Evolutionary conservation across 1,140 invertebrate genomes (phyloP).

Genomic region (Drosophila trapezifrons): DNA sequence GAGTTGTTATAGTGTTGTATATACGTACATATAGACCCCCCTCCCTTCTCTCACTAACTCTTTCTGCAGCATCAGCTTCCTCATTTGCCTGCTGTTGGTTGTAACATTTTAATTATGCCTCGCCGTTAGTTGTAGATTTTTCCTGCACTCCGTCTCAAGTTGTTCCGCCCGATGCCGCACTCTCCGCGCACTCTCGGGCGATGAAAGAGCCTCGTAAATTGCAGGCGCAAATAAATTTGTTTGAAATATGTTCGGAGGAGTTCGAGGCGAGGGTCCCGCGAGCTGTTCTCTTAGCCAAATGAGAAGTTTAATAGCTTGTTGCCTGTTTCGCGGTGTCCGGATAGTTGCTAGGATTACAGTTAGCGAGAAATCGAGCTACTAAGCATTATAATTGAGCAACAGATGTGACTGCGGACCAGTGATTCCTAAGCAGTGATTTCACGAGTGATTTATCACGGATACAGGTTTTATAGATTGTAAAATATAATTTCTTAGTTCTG

Average conservation of each 20-base stretch:
- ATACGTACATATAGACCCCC: background rate
- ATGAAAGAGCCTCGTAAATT: slow-evolving; percentile 66
- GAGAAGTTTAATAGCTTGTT: slow-evolving; percentile 55
- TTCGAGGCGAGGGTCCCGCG: slow-evolving; percentile 12
- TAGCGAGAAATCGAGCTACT: slow-evolving; percentile 13
- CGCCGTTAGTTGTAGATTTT: slow-evolving; percentile 55
- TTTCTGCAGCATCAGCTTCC: slow-evolving; percentile 54
- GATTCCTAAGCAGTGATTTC: slow-evolving; percentile 1
- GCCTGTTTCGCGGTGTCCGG: slow-evolving; percentile 20
- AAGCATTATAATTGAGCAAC: slow-evolving; percentile 15
- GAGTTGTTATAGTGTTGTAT: slow-evolving; percentile 12
- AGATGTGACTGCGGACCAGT: background rate
- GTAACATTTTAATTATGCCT: slow-evolving; percentile 79
- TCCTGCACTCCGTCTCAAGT: slow-evolving; percentile 33
- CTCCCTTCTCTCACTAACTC: slow-evolving; percentile 26
- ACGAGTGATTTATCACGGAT: background rate
- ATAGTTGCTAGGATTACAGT: slow-evolving; percentile 32
- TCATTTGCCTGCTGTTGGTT: slow-evolving; percentile 68
- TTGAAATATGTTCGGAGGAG: slow-evolving; percentile 65
- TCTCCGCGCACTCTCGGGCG: background rate
- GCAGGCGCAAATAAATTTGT: slow-evolving; percentile 80
- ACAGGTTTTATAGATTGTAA: too few species aligned
- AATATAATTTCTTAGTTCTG: too few species aligned
- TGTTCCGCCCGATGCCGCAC: slow-evolving; percentile 14
- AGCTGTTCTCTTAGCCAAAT: slow-evolving; percentile 44